phyloP scores from a whole-genome alignment of 2,113 vertebrate species.

The Romanogobio albipinnatus region DNA sequence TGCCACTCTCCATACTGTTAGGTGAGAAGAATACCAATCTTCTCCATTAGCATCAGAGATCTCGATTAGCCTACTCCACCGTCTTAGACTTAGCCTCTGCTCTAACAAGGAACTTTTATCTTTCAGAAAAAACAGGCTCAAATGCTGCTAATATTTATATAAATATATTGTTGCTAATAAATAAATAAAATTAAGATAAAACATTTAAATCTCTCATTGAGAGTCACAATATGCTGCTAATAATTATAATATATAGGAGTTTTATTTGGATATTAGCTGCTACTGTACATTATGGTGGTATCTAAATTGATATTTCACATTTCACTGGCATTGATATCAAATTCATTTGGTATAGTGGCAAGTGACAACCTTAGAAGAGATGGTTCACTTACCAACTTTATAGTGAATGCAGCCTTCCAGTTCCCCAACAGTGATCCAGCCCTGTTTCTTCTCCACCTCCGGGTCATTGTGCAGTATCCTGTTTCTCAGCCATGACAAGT shows the following conservation, averaged over 20 bases:
- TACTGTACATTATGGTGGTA: neutral
- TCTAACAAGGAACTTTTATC: neutral
- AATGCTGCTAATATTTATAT: no score
- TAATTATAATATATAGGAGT: no score
- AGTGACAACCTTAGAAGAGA: neutral
- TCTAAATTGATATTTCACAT: neutral
- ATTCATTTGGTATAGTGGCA: neutral
- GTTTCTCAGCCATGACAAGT: constrained; percentile 97
- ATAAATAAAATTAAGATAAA: no score
- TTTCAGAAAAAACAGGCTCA: no score
- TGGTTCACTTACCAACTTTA: constrained; percentile 91
- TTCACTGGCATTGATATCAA: neutral
- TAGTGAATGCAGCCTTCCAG: constrained; percentile 97
- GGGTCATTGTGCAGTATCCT: constrained; percentile 97
- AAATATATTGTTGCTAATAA: no score
- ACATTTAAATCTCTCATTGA: no score
- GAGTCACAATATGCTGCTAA: no score
- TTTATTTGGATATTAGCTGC: no score
- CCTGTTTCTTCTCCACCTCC: constrained; percentile 97
- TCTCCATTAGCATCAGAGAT: constrained; percentile 13
- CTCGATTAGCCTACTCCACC: neutral
- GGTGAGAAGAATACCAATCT: neutral
- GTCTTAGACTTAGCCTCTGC: neutral
- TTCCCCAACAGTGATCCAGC: constrained; percentile 96
- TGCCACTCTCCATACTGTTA: neutral